A percentile compares a stretch with the other conserved stretches of the same genome.
Conservation (phyloP, 2,797 vertebrate genomes). For the Rhabdomys pumilio region DNA sequence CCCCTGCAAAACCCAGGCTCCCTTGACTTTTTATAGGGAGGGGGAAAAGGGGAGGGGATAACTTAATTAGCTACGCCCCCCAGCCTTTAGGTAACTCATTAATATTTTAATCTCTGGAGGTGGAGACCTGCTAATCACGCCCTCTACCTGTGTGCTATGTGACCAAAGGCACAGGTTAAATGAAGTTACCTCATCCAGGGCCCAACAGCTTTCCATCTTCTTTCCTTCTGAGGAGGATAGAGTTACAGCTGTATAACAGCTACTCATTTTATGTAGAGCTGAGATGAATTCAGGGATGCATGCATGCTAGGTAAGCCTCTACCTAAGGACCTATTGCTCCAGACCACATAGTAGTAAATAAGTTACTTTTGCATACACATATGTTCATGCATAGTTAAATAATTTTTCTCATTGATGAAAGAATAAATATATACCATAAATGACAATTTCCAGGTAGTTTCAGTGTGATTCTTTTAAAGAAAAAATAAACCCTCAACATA, state of each 20-base stretch:
- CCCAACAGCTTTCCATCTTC: background rate
- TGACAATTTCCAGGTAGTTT: background rate
- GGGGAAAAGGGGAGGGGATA: too few species aligned
- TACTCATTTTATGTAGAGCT: background rate
- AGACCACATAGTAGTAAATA: background rate
- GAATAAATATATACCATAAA: background rate
- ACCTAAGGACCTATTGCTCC: background rate
- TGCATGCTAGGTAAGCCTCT: background rate
- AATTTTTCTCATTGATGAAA: slow-evolving; percentile 24
- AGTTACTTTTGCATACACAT: too few species aligned
- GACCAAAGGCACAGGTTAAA: too few species aligned
- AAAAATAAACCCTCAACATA: background rate
- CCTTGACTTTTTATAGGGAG: too few species aligned
- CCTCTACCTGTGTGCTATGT: too few species aligned
- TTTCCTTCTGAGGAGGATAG: background rate
- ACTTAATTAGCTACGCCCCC: too few species aligned
- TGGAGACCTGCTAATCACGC: too few species aligned
- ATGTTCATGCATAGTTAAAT: background rate
- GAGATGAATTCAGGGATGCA: background rate
- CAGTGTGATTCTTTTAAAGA: background rate
- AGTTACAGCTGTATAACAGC: background rate
- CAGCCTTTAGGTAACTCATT: too few species aligned
- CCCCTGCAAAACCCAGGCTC: too few species aligned
- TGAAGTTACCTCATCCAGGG: too few species aligned
- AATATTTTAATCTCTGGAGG: too few species aligned